phyloP scores from a whole-genome alignment of 2,888 invertebrate species.

The Platycheirus rosarum region DNA sequence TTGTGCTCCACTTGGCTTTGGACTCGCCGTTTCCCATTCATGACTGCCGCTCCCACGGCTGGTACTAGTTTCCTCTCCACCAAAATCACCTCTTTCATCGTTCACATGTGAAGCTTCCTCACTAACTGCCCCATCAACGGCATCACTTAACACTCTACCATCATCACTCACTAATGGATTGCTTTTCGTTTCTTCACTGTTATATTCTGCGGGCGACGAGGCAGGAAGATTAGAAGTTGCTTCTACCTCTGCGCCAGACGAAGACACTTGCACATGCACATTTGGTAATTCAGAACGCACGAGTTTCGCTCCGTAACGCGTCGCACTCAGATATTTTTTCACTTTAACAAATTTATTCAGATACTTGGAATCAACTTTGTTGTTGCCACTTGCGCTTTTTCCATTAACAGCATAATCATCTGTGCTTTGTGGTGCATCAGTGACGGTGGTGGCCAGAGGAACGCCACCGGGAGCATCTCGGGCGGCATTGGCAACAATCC shows the following conservation, averaged over 20 bases:
- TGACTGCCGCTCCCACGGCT: constrained; percentile 5
- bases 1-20: constrained; percentile 34
- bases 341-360: constrained; percentile 35
- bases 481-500: constrained; percentile 52
- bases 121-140: constrained; percentile 50
- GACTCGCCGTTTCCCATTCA: constrained; percentile 32
- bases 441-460: background rate
- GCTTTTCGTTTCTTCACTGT: constrained; percentile 40
- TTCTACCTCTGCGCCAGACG: constrained; percentile 17
- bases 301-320: constrained; percentile 44
- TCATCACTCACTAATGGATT: constrained; percentile 42
- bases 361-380: constrained; percentile 23
- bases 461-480: constrained; percentile 2
- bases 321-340: constrained; percentile 53
- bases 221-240: constrained; percentile 9
- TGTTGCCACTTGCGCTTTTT: constrained; percentile 16
- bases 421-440: constrained; percentile 2
- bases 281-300: constrained; percentile 44
- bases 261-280: constrained; percentile 45
- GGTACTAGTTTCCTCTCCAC: constrained; percentile 21
- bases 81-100: background rate
- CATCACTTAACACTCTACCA: constrained; percentile 63
- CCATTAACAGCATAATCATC: constrained; percentile 23
- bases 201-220: constrained; percentile 9
- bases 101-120: constrained; percentile 49